Evolutionary conservation across 2,888 invertebrate species (phyloP).

Genomic region (Dicranocentrus wangi): DNA sequence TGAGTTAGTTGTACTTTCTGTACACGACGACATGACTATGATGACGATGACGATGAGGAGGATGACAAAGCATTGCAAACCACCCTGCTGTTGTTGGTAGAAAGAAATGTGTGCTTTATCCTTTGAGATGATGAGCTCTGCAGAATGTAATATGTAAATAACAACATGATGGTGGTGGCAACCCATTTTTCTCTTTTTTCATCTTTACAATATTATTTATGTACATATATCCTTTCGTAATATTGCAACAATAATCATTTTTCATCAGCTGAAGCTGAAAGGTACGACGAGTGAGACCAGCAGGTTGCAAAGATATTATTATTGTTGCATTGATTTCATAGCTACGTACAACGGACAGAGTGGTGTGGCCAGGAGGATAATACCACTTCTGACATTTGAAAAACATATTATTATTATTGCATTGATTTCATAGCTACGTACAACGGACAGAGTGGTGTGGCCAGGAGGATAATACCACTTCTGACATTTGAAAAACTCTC

Average conservation of each 20-base stretch:
- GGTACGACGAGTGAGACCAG: conserved; percentile 17
- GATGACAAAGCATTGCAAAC: conserved; percentile 40
- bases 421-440: not conserved
- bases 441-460: conserved; percentile 1
- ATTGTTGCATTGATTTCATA: not conserved
- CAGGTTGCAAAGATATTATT: conserved; percentile 30
- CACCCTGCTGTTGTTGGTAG: conserved; percentile 31
- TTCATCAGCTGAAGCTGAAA: conserved; percentile 33
- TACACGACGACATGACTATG: conserved; percentile 10
- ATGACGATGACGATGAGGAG: conserved; percentile 36
- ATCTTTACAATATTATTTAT: conserved; percentile 44
- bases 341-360: not conserved
- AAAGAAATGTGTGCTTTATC: conserved; percentile 35
- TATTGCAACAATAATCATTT: conserved; percentile 29
- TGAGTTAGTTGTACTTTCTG: conserved; percentile 40
- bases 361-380: conserved; percentile 11
- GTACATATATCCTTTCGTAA: conserved; percentile 46
- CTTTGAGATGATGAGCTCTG: conserved; percentile 25
- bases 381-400: conserved; percentile 43
- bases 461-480: conserved; percentile 31
- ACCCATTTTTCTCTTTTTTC: conserved; percentile 30
- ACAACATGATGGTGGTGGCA: conserved; percentile 24
- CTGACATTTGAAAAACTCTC: conserved; percentile 38
- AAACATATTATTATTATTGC: conserved; percentile 21
- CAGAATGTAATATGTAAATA: conserved; percentile 18